Base-by-base conservation (phyloP, 2,888 invertebrate species). In the Drosophila dives region DNA sequence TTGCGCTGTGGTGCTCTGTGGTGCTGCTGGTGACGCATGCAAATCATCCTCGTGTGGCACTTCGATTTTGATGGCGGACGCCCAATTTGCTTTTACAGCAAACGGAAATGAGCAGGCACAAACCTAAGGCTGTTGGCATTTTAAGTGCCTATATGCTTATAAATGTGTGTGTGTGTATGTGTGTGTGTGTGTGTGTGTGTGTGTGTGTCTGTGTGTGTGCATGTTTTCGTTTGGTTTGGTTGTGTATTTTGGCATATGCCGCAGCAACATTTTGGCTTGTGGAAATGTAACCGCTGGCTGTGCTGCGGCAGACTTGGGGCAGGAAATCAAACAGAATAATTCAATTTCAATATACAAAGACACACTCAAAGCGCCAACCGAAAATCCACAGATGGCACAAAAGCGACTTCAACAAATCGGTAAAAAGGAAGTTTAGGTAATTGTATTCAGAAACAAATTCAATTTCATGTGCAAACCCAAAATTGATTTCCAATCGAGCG, bases 241-340 rank as follows among this genome's bases (percentile, higher is more conserved):
- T 72, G 66, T 65, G 36, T 61, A 65, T 15, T 3, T 34, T 64
- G 62, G 64, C 89, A 81, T 86, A 81, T 89, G 90, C 68, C 73
- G 60, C 85, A 78, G 72, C 38, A 26, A 12, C 73, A 79, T 88
- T 88, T 80, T 69, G 83, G 85, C 79, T 75, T 79, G 64, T 65
- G 55, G 34, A 81, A 78, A 78, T 80, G 79, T 81, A 74, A 75
- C 75, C 75, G 60, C 53, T 45, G 69, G 76, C 75, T 64, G 73
- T 65, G 68, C 38, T 56, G 42, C 51, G 68, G 48, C 50, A 80
- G 75, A 64, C 63, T 64, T 80, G 75, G 74, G 72, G 45, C 74
- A 87, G 88, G 86, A 90, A 90, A 90, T 90, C 89, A 91, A 90
- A 91, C 81, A 86, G 86, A 90, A 91, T 90, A 89, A 89, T 91